Evolutionary conservation across 2,113 vertebrate genomes (phyloP).

Genomic region (Ammodramus savannarum): DNA sequence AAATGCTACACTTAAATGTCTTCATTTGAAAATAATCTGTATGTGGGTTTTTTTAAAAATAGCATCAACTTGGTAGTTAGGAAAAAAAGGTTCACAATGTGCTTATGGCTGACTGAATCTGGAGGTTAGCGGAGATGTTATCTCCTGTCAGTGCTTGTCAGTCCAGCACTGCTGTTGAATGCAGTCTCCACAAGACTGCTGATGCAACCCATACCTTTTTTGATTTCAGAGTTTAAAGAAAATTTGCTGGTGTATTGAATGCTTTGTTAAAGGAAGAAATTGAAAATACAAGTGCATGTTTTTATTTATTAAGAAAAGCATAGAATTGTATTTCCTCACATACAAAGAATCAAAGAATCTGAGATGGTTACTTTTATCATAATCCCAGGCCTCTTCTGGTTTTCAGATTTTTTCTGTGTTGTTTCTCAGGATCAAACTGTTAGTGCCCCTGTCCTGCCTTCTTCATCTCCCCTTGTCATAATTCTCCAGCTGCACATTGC

Average conservation of each 20-base stretch:
- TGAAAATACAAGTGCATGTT: neutral
- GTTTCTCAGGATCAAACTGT: neutral
- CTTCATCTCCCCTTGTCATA: neutral
- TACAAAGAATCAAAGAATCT: neutral
- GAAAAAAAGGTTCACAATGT: slow-evolving; percentile 11
- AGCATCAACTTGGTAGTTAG: neutral
- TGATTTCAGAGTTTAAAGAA: neutral
- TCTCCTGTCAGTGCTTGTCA: neutral
- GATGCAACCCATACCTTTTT: neutral
- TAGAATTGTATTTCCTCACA: neutral
- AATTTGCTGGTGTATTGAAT: neutral
- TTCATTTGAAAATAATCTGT: slow-evolving; percentile 51
- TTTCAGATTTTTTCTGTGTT: neutral
- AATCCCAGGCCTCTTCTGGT: neutral
- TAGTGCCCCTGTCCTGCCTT: neutral
- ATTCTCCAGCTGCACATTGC: neutral
- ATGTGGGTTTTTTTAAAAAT: slow-evolving; percentile 53
- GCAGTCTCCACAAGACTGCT: neutral
- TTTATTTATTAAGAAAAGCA: slow-evolving; percentile 19
- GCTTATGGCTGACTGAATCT: slow-evolving; percentile 20
- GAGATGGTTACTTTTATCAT: neutral
- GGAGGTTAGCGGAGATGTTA: neutral
- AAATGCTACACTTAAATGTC: slow-evolving; percentile 42
- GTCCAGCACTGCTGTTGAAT: neutral
- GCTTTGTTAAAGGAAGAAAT: neutral